Conservation (phyloP, 2,888 invertebrate species). For the Aleiodes leptofemur region DNA sequence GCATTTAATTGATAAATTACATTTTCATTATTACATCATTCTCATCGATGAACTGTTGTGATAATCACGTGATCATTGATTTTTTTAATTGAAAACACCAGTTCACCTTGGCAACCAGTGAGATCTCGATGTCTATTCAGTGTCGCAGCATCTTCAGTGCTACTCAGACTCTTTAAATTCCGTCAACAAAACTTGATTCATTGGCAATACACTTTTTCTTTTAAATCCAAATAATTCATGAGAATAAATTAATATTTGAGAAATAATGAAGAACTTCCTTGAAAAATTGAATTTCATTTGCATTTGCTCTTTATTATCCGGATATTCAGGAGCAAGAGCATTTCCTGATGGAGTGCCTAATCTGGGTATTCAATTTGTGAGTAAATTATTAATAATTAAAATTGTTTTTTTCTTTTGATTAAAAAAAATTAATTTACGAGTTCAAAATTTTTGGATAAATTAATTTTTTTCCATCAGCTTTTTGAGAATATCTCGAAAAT, state of each 20-base stretch:
- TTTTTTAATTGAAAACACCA: background rate
- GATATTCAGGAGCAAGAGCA: no score
- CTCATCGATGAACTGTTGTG: background rate
- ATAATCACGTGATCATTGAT: conserved; percentile 2
- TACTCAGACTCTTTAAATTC: background rate
- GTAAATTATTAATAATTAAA: conserved; percentile 1
- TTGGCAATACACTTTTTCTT: background rate
- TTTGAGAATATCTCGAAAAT: no score
- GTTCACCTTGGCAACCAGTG: conserved; percentile 10
- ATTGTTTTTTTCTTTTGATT: no score
- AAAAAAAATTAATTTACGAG: no score
- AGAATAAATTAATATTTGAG: no score
- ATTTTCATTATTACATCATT: background rate
- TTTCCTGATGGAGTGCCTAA: no score
- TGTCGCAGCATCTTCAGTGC: background rate
- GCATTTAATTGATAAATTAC: background rate
- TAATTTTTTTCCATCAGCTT: no score
- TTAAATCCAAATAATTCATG: background rate
- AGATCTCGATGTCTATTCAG: background rate
- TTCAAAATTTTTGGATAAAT: no score
- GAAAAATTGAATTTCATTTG: no score
- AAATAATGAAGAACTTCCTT: no score
- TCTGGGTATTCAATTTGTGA: background rate
- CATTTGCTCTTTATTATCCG: no score
- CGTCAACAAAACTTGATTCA: background rate